Base-by-base conservation (phyloP, 1,140 invertebrate species). In the Gryon sp. region DNA sequence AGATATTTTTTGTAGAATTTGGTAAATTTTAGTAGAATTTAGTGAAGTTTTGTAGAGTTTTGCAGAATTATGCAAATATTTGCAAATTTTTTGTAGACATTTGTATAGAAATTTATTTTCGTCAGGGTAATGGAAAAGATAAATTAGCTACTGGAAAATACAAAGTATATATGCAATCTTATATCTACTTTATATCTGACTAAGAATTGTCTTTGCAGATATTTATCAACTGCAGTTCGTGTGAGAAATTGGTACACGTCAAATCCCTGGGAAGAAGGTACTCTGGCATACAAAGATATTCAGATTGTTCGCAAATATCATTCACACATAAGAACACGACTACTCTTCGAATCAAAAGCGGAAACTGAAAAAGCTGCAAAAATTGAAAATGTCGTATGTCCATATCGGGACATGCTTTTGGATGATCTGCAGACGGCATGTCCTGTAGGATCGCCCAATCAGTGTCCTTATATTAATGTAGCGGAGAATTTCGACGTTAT, bases 181-280 rank as follows among this genome's bases (percentile, higher is more conserved):
- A n/a, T n/a, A n/a, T n/a, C n/a, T n/a, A n/a, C n/a, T n/a, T n/a
- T n/a, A n/a, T n/a, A n/a, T n/a, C n/a, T n/a, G n/a, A n/a, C n/a
- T n/a, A n/a, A 18, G 4, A 16, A 40, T 11, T 40, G 5, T 12
- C 11, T 40, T 74, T 28, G n/a, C 12, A 75, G 90, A 20, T 92
- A 91, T 46, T 41, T 91, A 8, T 87, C 84, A 5, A 91, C 91
- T 0, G 78, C 80, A 0, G 57, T 72, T 0, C 84, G 90, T 15
- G 76, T 92, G 0, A 79, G 82, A 28, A 81, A 85, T 4, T 92
- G 92, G 92, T 91, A 88, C 43, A 84, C 83, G 3, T 85, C 85
- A 4, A 87, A 91, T 75, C 82, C 89, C 4, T 91, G 87, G 87
- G 73, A 84, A 4, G 43, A 81, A 15, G 82, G 84, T 1, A 88